Evolutionary conservation across 2,113 vertebrate species (phyloP).

Genomic region (Anoura caudifer): DNA sequence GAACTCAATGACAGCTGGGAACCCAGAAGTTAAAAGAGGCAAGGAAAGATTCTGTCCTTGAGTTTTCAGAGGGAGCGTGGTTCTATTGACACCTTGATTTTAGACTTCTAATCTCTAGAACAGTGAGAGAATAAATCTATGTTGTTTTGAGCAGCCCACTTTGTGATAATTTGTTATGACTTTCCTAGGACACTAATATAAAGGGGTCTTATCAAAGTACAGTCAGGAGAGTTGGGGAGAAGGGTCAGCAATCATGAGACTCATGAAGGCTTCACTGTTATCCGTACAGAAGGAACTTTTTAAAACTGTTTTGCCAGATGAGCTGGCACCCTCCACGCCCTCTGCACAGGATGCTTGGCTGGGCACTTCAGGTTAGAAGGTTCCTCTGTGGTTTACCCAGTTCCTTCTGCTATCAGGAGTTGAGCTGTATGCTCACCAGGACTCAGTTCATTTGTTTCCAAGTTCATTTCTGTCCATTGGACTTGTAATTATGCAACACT

Average conservation of each 20-base stretch:
- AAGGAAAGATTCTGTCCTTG: neutral
- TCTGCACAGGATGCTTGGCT: neutral
- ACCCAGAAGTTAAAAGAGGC: neutral
- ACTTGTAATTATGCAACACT: neutral
- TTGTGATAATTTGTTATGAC: neutral
- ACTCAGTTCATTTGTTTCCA: neutral
- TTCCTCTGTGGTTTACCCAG: neutral
- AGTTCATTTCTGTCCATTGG: neutral
- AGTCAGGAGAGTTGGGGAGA: neutral
- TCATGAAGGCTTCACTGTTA: neutral
- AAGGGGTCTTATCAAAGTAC: neutral
- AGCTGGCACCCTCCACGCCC: neutral
- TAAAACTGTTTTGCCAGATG: neutral
- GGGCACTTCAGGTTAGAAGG: neutral
- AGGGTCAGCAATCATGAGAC: neutral
- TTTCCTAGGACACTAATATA: neutral
- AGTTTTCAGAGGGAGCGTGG: neutral
- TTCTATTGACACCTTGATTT: neutral
- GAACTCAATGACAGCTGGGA: neutral
- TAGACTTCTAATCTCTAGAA: neutral
- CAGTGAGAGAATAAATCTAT: neutral
- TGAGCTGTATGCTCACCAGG: neutral
- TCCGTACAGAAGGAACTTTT: neutral
- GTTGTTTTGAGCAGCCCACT: neutral
- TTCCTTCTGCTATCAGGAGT: neutral